Base-by-base conservation (phyloP, 2,888 invertebrate species). In the Galerucella calmariensis region DNA sequence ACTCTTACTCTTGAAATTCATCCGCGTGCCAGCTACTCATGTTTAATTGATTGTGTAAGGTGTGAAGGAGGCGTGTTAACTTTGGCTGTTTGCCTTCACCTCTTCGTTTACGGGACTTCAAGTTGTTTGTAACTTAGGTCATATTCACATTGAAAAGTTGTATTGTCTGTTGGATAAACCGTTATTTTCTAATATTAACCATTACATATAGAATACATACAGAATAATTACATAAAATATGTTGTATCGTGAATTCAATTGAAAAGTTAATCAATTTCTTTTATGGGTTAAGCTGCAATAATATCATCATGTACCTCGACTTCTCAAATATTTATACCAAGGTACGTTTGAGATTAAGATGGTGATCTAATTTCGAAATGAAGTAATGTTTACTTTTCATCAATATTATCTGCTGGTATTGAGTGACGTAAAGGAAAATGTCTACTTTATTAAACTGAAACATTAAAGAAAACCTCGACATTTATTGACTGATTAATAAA, bases 21-120 rank as follows among this genome's bases (percentile, higher is more conserved):
- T 35, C 35, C 53, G 27, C 20, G 70, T 20, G 53, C 53, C 58
- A 58, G 35, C 61, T 61, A 56, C 66, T 74, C 67, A 70, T 74
- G 70, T 75, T 68, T 72, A 75, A 75, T 75, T 75, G 65, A 68
- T 72, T 65, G 68, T 65, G 46, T 59, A 68, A 72, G 68, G 75
- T 72, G 67, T 63, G 44, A 75, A 74, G 69, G 61, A 70, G 74
- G 62, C 67, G 59, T 71, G 65, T 66, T 58, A 62, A 35, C n/a
- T 62, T 62, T 16, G 46, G 20, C 41, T 44, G 24, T 71, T 71
- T 56, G 41, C 53, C 53, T 70, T 70, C 53, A 65, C 65, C 65
- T 65, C 27, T 65, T 44, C 41, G 51, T 63, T 65, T 53, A 58
- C n/a, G 71, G 44, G 58, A 56, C 65, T 48, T 56, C 9, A 53